Percentiles rank a stretch among this genome's conserved stretches.
Evolutionary conservation across 2,797 vertebrate genomes (phyloP).

Genomic region (Sebastes cheni): DNA sequence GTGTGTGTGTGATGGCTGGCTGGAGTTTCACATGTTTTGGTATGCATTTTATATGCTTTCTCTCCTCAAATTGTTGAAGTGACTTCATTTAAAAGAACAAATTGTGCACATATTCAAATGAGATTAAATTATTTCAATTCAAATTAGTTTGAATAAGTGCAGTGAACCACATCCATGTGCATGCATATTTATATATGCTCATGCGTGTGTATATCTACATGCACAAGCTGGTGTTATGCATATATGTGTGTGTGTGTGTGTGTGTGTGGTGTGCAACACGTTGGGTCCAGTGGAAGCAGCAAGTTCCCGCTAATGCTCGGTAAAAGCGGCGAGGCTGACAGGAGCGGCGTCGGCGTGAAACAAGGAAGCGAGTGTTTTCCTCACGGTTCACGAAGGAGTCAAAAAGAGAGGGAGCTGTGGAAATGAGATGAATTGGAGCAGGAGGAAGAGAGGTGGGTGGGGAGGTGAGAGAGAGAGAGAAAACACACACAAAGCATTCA

Average conservation of each 20-base stretch:
- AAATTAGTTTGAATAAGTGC: conserved; percentile 25
- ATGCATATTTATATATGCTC: neutral
- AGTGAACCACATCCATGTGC: conserved; percentile 15
- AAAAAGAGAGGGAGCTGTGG: conserved; percentile 44
- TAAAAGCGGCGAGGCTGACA: neutral
- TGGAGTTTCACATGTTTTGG: neutral
- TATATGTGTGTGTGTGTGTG: neutral
- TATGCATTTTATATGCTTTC: neutral
- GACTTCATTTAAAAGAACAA: conserved; percentile 41
- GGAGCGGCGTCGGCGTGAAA: conserved; percentile 10
- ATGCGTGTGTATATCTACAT: neutral
- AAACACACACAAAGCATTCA: conserved; percentile 11
- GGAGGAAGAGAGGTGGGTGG: neutral
- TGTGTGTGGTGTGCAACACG: neutral
- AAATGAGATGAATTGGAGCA: conserved; percentile 54
- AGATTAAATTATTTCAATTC: conserved; percentile 37
- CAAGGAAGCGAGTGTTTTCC: conserved; percentile 42
- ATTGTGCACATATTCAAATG: conserved; percentile 53
- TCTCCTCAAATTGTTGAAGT: neutral
- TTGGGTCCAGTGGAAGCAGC: neutral
- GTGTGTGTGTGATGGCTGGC: neutral
- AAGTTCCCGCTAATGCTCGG: conserved; percentile 1
- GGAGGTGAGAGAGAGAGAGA: neutral
- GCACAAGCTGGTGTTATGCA: neutral
- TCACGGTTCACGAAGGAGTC: conserved; percentile 57